Percentiles rank a stretch among this genome's conserved stretches.
phyloP scores from a whole-genome alignment of 2,113 vertebrate genomes.

The Eretmochelys imbricata region DNA sequence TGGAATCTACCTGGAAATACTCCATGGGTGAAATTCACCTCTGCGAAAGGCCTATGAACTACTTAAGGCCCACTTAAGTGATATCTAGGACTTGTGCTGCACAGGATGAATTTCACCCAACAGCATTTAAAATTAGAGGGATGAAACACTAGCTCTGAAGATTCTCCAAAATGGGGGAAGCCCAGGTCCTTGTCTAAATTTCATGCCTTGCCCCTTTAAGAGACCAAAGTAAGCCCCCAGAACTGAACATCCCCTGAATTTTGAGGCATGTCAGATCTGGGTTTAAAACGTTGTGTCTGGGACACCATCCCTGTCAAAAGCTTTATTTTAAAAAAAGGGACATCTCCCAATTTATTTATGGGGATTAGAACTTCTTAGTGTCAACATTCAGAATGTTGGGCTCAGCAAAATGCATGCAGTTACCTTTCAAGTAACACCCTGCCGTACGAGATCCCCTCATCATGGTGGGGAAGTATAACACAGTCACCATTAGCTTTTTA shows the following conservation, averaged over 20 bases:
- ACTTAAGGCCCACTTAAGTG: accelerated
- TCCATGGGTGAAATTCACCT: not conserved
- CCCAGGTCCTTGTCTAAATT: not conserved
- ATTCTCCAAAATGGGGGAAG: not conserved
- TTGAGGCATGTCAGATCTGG: not conserved
- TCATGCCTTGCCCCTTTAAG: accelerated
- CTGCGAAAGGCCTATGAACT: not conserved
- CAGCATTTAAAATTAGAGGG: not conserved
- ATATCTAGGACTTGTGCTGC: not conserved
- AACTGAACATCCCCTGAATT: not conserved
- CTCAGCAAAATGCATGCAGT: constrained; percentile 21
- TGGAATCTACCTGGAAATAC: not conserved
- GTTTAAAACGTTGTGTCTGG: not conserved
- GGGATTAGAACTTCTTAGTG: constrained; percentile 35
- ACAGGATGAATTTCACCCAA: not conserved
- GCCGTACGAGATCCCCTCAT: not conserved
- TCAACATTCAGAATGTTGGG: constrained; percentile 22
- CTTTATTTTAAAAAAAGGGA: not conserved
- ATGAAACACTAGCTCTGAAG: not conserved
- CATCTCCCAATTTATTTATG: constrained; percentile 54
- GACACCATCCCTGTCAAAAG: not conserved
- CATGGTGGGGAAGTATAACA: not conserved
- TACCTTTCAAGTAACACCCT: not conserved
- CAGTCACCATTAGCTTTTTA: constrained; percentile 11
- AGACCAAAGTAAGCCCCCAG: not conserved